Conservation (phyloP, 2,113 vertebrate genomes). For the Hyperopisus bebe region DNA sequence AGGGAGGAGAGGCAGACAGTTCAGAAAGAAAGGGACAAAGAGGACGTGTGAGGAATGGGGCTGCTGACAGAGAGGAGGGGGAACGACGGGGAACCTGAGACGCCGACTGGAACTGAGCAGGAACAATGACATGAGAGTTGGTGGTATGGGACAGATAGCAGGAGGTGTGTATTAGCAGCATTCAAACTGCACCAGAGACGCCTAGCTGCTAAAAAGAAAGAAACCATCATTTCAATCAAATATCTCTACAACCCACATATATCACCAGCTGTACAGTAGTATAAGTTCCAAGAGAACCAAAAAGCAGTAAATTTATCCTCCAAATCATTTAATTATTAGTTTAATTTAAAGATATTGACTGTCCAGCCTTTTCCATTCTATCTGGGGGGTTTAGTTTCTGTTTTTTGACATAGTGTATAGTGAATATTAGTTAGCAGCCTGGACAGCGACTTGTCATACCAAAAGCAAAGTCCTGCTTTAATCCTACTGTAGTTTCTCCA, state of each 20-base stretch:
- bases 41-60: conserved; percentile 18
- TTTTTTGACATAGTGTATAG: neutral
- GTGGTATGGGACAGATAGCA: neutral
- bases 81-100: neutral
- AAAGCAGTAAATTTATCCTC: neutral
- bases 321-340: neutral
- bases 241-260: neutral
- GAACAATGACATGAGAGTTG: neutral
- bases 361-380: neutral
- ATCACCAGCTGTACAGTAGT: neutral
- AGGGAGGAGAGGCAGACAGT: conserved; percentile 23
- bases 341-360: neutral
- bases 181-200: neutral
- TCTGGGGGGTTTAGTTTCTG: neutral
- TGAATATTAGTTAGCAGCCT: neutral
- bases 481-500: neutral
- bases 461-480: neutral
- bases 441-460: neutral
- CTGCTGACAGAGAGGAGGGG: neutral
- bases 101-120: neutral
- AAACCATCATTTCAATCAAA: neutral
- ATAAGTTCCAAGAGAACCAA: neutral
- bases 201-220: neutral
- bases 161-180: neutral
- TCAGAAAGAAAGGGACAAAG: conserved; percentile 20